Percentiles rank a stretch among this genome's conserved stretches.
Conservation (phyloP, 2,797 vertebrate species). For the Myotis daubentonii region DNA sequence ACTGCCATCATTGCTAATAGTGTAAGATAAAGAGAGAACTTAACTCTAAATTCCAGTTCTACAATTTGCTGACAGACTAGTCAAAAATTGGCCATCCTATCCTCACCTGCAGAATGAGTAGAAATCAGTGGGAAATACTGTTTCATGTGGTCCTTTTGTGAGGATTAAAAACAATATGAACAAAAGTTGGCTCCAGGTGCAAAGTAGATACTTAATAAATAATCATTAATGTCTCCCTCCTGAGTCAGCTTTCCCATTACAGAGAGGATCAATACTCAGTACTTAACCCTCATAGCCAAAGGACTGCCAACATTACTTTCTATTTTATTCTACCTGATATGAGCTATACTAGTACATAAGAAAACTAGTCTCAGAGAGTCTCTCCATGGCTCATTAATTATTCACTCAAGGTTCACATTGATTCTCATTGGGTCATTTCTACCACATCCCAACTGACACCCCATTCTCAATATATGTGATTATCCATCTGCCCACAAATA, state of each 20-base stretch:
- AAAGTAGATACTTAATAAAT: not conserved
- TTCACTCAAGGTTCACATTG: not conserved
- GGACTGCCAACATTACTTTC: not conserved
- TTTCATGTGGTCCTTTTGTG: not conserved
- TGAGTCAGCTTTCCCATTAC: not conserved
- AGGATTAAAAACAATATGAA: not conserved
- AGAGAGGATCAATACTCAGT: not conserved
- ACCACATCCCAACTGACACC: not conserved
- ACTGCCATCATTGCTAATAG: not conserved
- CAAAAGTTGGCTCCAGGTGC: not conserved
- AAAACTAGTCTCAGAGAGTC: not conserved
- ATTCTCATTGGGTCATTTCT: not conserved
- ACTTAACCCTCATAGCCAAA: not conserved
- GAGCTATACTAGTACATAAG: not conserved
- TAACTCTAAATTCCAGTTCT: not conserved
- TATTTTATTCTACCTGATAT: not conserved
- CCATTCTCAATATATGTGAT: not conserved
- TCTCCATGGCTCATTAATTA: not conserved
- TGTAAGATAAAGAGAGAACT: not conserved
- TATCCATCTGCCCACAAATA: not conserved
- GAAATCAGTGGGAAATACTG: not conserved
- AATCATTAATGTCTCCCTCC: not conserved
- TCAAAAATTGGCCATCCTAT: not conserved
- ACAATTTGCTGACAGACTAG: not conserved
- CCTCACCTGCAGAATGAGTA: not conserved